Conservation (phyloP, 2,888 invertebrate genomes). For the Acrocyrtus sp. region DNA sequence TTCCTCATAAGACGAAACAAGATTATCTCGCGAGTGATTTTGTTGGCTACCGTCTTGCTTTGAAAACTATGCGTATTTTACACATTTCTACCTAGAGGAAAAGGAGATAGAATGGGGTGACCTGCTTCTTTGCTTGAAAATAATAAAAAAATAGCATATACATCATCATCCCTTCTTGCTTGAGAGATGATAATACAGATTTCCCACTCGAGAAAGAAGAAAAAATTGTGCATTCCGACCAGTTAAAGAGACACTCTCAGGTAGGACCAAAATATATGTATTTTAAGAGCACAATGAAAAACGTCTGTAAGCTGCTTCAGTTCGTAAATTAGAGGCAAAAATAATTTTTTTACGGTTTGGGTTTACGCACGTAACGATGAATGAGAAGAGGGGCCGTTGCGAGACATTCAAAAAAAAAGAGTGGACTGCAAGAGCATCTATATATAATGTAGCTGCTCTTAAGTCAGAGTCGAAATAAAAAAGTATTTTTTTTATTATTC, state of each 20-base stretch:
- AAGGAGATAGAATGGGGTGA: conserved; percentile 59
- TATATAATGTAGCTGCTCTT: not conserved
- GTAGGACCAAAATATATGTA: no score
- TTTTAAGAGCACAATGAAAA: not conserved
- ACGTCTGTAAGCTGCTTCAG: not conserved
- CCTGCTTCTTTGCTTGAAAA: conserved; percentile 55
- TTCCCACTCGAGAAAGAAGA: not conserved
- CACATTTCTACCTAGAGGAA: not conserved
- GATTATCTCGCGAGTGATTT: not conserved
- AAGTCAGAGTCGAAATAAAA: conserved; percentile 10
- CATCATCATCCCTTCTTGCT: conserved; percentile 6
- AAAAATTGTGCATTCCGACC: not conserved
- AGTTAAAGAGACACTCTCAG: not conserved
- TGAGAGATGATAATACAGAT: not conserved
- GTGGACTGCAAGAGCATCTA: not conserved
- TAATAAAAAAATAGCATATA: not conserved
- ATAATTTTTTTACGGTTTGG: no score
- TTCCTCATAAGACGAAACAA: not conserved
- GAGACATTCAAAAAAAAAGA: no score
- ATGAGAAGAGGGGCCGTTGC: no score
- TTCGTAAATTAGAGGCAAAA: not conserved
- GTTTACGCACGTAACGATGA: no score
- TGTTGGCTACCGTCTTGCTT: not conserved
- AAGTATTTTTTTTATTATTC: no score
- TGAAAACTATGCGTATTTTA: not conserved